Evolutionary conservation across 2,888 invertebrate species (phyloP).

Genomic region (Meganola albula): DNA sequence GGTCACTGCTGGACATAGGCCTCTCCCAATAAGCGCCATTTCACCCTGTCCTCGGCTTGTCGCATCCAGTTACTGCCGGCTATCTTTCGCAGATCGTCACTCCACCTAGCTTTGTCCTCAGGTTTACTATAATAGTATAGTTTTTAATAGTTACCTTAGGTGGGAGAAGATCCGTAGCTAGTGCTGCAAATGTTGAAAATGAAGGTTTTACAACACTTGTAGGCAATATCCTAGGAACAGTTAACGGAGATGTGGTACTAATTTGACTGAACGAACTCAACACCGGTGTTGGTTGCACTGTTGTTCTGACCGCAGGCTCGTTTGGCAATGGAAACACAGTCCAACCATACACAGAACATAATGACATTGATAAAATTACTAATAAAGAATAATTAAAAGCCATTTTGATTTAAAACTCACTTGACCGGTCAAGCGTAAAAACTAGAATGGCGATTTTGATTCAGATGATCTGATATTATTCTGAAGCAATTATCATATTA

Average conservation of each 20-base stretch:
- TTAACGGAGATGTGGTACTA: background rate
- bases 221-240: conserved; percentile 2
- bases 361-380: conserved; percentile 14
- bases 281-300: conserved; percentile 13
- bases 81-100: too few species aligned
- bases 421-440: conserved; percentile 21
- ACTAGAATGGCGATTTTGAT: conserved; percentile 27
- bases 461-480: too few species aligned
- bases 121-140: too few species aligned
- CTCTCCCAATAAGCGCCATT: too few species aligned
- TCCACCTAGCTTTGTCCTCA: too few species aligned
- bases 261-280: background rate
- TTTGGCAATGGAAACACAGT: conserved; percentile 38
- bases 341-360: conserved; percentile 28
- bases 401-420: conserved; percentile 12
- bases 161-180: conserved; percentile 36
- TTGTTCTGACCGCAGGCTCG: conserved; percentile 10
- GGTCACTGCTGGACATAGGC: too few species aligned
- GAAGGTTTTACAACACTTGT: background rate
- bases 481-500: too few species aligned
- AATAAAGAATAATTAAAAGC: conserved; percentile 15
- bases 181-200: conserved; percentile 12
- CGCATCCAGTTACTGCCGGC: too few species aligned
- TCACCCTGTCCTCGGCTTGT: too few species aligned
- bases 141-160: conserved; percentile 41